Base-by-base conservation (phyloP, 2,113 vertebrate species). In the Cephalopholis sonnerati region DNA sequence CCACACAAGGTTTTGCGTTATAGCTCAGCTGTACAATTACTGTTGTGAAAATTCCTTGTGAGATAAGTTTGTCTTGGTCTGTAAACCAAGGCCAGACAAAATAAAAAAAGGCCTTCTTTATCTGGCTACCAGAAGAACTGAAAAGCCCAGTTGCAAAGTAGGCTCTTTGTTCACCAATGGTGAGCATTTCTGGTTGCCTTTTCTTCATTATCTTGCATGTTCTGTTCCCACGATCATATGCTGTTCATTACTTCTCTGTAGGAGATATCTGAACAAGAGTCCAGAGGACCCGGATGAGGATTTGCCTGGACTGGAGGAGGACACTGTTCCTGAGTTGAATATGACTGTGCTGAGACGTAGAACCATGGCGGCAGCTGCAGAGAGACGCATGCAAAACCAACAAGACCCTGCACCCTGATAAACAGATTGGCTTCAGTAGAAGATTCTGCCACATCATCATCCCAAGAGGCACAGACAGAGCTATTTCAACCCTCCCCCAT, bases 331-430 rank as follows among this genome's bases (percentile, higher is more conserved):
- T 0, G 18, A 93, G 0, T 90, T 95, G 0, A 96, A 98, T 59
- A 91, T 95, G 0, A 91, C 94, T 83, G 92, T 94, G 10, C 77
- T 97, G 90, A 96, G 97, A 25, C 96, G 96, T 70, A 94, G 96
- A 90, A 97, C 93, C 77, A 94, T 98, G 80, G 97, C 97, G 0
- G 96, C 97, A 0, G 97, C 97, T 0, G 97, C 97, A 0, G 98
- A 99, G 58, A 95, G 97, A 29, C 96, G 97, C 27, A 95, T 98
- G 63, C 97, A 97, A 93, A 96, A 95, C 90, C 97, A 96, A 74
- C 96, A 96, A 36, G 94, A 96, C 55, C 94, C 96, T 0, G 96
- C 95, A 85, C 88, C 91, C 72, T 95, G 86, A 96, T 53, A 24
- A 9, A 50, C 53, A 65, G 29, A 59, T 62, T 24, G 5, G 59